Evolutionary conservation across 2,888 invertebrate genomes (phyloP).

Genomic region (Dexiosoma caninum): DNA sequence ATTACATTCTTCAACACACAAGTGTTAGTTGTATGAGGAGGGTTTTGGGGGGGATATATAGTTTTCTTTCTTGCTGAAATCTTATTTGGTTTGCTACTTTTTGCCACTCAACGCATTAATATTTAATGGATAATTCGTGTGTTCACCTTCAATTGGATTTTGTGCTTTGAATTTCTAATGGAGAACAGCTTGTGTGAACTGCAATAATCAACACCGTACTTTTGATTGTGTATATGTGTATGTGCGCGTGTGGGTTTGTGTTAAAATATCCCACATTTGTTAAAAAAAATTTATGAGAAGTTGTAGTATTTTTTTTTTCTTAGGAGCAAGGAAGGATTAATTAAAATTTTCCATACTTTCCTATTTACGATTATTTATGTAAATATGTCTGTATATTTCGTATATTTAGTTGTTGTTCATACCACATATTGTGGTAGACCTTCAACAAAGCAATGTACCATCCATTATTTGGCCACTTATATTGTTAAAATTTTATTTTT

Average conservation of each 20-base stretch:
- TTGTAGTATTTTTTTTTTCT: neutral
- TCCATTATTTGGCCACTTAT: no score
- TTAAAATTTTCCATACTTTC: no score
- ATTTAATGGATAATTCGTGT: slow-evolving; percentile 71
- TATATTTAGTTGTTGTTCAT: no score
- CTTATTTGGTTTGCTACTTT: slow-evolving; percentile 14
- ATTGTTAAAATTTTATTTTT: no score
- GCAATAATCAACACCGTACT: slow-evolving; percentile 13
- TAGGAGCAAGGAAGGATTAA: no score
- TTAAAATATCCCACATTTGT: neutral
- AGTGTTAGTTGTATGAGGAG: no score
- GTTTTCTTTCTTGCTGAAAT: neutral
- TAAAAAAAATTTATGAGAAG: neutral
- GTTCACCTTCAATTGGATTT: slow-evolving; percentile 72
- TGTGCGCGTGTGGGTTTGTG: neutral
- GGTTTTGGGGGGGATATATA: no score
- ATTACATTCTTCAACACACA: no score
- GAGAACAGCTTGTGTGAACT: slow-evolving; percentile 13
- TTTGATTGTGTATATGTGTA: neutral
- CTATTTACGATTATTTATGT: no score
- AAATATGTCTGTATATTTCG: no score
- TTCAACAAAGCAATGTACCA: no score
- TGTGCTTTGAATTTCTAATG: slow-evolving; percentile 69
- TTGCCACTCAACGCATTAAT: slow-evolving; percentile 66
- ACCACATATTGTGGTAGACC: no score